Evolutionary conservation across 2,113 vertebrate genomes (phyloP), one percentile per base, ranked within the genome.

Genomic region (Rhombomys opimus): DNA sequence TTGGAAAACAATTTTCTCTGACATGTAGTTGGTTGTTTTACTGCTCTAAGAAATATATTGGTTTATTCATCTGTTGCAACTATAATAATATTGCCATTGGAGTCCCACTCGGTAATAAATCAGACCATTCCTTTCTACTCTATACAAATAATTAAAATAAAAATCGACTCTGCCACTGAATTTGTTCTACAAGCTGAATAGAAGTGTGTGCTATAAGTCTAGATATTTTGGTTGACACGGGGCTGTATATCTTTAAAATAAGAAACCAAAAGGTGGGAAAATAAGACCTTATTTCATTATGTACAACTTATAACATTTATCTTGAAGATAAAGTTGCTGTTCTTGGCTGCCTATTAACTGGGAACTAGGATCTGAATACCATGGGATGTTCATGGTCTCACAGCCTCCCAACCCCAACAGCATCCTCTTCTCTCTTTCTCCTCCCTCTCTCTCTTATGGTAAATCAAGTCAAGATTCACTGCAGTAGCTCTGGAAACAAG

Each of bases 61-160:
- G 96, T 97, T 98, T 98, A 98, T 97, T 98, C 98, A 98, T 98
- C 95, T 98, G 97, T 97, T 98, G 98, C 92, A 96, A 95, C 95
- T 98, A 77, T 97, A 98, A 98, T 98, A 98, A 98, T 97, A 98
- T 97, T 98, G 96, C 95, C 96, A 97, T 97, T 97, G 98, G 95
- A 98, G 95, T 96, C 95, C 94, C 95, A 92, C 77, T 97, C 35
- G 0, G 93, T 97, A 97, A 98, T 98, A 98, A 98, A 98, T 98
- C 98, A 98, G 94, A 94, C 92, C 91, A 91, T 95, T 98, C 92
- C 94, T 87, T 98, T 98, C 96, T 76, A 91, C 65, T 95, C 98
- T 96, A 98, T 90, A 98, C 98, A 98, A 98, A 98, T 98, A 98
- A 98, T 98, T 98, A 98, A 98, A 98, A 96, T 93, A 97, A 97